phyloP scores from a whole-genome alignment of 2,888 invertebrate species.

The Syrista parreyssii region DNA sequence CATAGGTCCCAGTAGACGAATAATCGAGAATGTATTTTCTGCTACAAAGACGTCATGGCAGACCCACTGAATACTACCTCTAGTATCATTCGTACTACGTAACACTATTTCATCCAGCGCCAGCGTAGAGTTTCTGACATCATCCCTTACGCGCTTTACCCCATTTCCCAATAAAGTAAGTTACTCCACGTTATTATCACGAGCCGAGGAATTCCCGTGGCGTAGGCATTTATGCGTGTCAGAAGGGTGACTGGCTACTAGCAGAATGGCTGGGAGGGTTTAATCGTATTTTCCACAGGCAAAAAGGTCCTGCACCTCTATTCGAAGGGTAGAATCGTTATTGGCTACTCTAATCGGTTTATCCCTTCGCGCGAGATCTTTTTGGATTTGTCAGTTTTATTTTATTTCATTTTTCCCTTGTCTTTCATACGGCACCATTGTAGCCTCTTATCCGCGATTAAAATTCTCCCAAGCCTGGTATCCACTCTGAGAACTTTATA shows the following conservation, averaged over 20 bases:
- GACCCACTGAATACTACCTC: too few species aligned
- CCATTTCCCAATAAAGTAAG: neutral
- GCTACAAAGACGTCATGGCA: neutral
- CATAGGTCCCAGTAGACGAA: neutral
- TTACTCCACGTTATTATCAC: neutral
- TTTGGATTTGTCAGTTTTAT: neutral
- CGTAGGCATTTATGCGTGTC: neutral
- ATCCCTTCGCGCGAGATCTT: neutral
- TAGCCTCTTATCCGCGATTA: neutral
- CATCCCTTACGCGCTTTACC: neutral
- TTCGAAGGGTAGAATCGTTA: conserved; percentile 6
- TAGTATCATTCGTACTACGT: too few species aligned
- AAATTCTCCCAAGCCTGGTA: neutral
- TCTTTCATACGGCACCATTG: neutral
- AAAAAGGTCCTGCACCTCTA: neutral
- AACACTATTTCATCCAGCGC: neutral
- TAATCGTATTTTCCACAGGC: neutral
- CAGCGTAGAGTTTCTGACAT: neutral
- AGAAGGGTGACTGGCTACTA: neutral
- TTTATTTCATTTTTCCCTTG: neutral
- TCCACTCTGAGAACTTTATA: neutral
- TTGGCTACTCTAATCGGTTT: conserved; percentile 20
- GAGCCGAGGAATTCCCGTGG: neutral
- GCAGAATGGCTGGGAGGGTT: neutral
- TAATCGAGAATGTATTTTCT: neutral